Conservation (phyloP, 2,797 vertebrate species). For the Rhincodon typus region DNA sequence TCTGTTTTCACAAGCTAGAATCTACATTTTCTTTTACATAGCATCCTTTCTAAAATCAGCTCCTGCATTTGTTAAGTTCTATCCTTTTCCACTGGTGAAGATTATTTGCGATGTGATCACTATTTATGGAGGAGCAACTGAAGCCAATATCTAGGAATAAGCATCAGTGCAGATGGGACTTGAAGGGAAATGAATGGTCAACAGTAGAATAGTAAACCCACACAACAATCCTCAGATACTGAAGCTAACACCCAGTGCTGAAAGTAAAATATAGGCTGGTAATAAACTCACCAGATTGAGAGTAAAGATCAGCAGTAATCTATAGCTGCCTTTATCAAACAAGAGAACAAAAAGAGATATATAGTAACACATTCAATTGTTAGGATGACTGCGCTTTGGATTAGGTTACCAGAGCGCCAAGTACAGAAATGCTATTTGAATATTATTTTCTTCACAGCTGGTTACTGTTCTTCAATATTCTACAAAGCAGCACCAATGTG, state of each 20-base stretch:
- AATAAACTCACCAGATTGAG: not conserved
- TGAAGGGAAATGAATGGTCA: not conserved
- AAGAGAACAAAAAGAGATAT: not conserved
- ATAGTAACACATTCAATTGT: not conserved
- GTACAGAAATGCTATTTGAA: not conserved
- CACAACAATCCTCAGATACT: not conserved
- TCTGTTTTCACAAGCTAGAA: not conserved
- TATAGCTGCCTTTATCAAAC: too few relatives aligned
- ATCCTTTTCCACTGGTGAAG: not conserved
- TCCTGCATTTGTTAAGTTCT: not conserved
- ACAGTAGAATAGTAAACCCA: not conserved
- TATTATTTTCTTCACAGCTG: not conserved
- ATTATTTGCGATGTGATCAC: not conserved
- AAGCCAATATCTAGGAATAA: not conserved
- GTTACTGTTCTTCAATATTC: not conserved
- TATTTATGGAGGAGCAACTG: not conserved
- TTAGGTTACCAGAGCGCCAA: not conserved
- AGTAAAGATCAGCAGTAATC: not conserved
- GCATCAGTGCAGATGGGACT: not conserved
- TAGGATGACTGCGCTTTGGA: not conserved
- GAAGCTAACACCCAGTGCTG: not conserved
- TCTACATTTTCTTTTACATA: not conserved
- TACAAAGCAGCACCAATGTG: not conserved
- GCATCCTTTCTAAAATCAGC: not conserved
- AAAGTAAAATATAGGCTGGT: not conserved